phyloP scores from a whole-genome alignment of 1,140 invertebrate species.

The Trachymyrmex septentrionalis region DNA sequence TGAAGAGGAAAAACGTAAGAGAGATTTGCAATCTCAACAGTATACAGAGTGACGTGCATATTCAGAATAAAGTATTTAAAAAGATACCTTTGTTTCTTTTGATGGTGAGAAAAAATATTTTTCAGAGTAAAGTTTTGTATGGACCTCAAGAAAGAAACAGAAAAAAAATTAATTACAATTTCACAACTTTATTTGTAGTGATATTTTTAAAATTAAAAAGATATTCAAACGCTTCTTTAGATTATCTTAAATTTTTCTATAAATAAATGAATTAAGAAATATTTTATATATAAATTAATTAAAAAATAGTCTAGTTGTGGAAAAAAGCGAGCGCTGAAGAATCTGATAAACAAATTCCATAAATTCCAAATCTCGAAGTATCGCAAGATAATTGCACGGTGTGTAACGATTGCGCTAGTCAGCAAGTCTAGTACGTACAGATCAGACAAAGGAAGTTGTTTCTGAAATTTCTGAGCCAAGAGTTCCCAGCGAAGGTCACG shows the following conservation, averaged over 20 bases:
- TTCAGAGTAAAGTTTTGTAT: background rate
- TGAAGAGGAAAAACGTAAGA: background rate
- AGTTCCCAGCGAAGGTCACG: conserved; percentile 67
- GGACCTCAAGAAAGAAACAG: background rate
- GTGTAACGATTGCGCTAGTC: conserved; percentile 6
- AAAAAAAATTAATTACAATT: background rate
- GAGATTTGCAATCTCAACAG: background rate
- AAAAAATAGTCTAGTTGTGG: background rate
- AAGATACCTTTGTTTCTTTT: background rate
- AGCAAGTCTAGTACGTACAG: background rate
- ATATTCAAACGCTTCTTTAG: background rate
- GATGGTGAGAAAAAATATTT: background rate
- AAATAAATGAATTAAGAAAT: background rate
- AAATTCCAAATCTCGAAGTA: background rate
- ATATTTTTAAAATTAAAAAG: background rate
- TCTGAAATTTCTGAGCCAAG: conserved; percentile 39
- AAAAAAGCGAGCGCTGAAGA: background rate
- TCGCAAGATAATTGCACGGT: background rate
- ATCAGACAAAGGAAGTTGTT: background rate
- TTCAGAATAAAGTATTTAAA: background rate
- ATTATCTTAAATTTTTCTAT: background rate
- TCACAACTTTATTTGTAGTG: background rate
- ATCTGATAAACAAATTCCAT: background rate
- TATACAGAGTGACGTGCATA: background rate
- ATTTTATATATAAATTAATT: background rate